Conservation (phyloP, 2,888 invertebrate species). For the Drosophila subsilvestris region DNA sequence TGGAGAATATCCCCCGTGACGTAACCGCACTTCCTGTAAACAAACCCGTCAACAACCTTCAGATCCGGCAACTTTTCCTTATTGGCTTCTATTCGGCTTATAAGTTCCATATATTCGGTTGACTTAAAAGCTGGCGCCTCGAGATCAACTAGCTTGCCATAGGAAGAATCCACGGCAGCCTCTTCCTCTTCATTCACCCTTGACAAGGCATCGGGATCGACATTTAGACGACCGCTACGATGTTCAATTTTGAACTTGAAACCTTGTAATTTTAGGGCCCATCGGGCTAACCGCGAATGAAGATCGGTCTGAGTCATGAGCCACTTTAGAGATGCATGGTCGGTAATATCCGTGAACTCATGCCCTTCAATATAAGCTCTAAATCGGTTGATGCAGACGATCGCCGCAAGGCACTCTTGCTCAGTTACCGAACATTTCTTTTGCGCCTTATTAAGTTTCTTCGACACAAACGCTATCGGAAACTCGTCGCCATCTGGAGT, state of each 20-base stretch:
- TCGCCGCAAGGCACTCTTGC: too few species aligned
- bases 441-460: constrained; percentile 28
- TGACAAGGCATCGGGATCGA: constrained; percentile 65
- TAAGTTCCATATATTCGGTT: background rate
- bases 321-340: constrained; percentile 64
- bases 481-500: constrained; percentile 5
- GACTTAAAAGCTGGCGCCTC: background rate
- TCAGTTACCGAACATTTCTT: too few species aligned
- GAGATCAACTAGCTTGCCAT: background rate
- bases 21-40: background rate
- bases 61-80: background rate
- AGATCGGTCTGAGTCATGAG: constrained; percentile 60
- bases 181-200: constrained; percentile 25
- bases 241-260: constrained; percentile 54
- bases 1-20: background rate
- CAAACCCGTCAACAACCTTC: background rate
- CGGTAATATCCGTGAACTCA: constrained; percentile 43
- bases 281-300: constrained; percentile 63
- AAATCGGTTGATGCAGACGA: constrained; percentile 27
- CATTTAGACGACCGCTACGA: constrained; percentile 55
- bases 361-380: constrained; percentile 28
- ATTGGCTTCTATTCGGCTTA: background rate
- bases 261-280: constrained; percentile 51
- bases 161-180: background rate
- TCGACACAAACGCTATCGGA: constrained; percentile 21